Conservation (phyloP, 53 echinoderm and acorn worm genomes). For the Apostichopus leukothele region DNA sequence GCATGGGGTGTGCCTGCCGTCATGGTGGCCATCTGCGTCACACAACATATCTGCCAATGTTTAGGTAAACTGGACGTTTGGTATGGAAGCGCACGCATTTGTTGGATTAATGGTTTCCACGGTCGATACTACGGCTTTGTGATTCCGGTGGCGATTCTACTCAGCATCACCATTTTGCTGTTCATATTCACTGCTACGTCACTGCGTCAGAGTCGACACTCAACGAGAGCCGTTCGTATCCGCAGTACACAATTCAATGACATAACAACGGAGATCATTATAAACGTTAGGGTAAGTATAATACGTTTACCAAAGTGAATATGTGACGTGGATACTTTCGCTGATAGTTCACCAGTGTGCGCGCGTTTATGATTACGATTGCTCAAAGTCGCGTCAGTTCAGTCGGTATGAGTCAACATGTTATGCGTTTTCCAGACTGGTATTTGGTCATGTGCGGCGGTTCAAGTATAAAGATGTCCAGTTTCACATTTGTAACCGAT, state of each 20-base stretch:
- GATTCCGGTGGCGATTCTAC: background rate
- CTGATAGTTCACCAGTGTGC: too few relatives aligned
- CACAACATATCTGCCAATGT: constrained; percentile 17
- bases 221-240: background rate
- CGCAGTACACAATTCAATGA: background rate
- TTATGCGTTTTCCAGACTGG: too few relatives aligned
- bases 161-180: background rate
- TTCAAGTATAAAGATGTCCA: too few relatives aligned
- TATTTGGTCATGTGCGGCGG: too few relatives aligned
- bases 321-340: too few relatives aligned
- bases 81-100: background rate
- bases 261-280: background rate
- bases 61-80: background rate
- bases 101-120: background rate
- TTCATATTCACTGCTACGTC: constrained; percentile 12
- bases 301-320: too few relatives aligned
- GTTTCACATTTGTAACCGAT: too few relatives aligned
- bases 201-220: background rate
- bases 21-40: background rate
- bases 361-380: too few relatives aligned
- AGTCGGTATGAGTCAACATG: too few relatives aligned
- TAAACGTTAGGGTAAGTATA: constrained; percentile 19
- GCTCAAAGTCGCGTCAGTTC: too few relatives aligned
- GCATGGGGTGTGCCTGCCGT: background rate
- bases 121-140: constrained; percentile 4